phyloP scores from a whole-genome alignment of 2,888 invertebrate genomes.

The Arge pagana region DNA sequence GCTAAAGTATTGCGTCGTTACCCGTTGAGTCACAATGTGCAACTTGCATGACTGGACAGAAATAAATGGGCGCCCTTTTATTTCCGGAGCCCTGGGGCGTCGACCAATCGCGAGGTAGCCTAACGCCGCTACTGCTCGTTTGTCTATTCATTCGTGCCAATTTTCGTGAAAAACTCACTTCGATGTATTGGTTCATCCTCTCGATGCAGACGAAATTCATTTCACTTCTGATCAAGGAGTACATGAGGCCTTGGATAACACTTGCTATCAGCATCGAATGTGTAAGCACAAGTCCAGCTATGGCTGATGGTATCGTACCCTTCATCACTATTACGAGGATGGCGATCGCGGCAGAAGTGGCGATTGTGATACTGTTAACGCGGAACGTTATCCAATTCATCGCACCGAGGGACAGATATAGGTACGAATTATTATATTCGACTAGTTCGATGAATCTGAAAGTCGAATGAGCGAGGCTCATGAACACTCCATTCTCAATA shows the following conservation, averaged over 20 bases:
- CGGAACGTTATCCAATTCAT: conserved; percentile 56
- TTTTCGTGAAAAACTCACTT: conserved; percentile 36
- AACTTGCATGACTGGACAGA: no score
- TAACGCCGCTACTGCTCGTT: no score
- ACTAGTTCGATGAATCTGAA: conserved; percentile 60
- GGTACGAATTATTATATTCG: conserved; percentile 59
- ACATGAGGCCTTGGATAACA: conserved; percentile 62
- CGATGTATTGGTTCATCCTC: conserved; percentile 53
- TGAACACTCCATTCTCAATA: no score
- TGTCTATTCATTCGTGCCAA: no score
- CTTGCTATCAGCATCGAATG: conserved; percentile 65
- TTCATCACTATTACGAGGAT: conserved; percentile 59
- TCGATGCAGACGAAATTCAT: conserved; percentile 61
- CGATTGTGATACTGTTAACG: conserved; percentile 47
- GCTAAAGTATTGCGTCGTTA: no score
- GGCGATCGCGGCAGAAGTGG: conserved; percentile 58
- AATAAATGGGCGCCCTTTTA: no score
- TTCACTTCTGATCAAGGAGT: conserved; percentile 60
- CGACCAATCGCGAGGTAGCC: no score
- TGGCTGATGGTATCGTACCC: conserved; percentile 59
- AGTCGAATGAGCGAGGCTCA: conserved; percentile 8
- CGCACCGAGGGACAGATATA: conserved; percentile 60
- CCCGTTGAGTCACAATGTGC: no score
- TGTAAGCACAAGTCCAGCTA: conserved; percentile 67
- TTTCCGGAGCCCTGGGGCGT: no score